A percentile compares a stretch with the other conserved stretches of the same genome.
Conservation (phyloP, 2,113 vertebrate genomes). For the Limanda limanda region DNA sequence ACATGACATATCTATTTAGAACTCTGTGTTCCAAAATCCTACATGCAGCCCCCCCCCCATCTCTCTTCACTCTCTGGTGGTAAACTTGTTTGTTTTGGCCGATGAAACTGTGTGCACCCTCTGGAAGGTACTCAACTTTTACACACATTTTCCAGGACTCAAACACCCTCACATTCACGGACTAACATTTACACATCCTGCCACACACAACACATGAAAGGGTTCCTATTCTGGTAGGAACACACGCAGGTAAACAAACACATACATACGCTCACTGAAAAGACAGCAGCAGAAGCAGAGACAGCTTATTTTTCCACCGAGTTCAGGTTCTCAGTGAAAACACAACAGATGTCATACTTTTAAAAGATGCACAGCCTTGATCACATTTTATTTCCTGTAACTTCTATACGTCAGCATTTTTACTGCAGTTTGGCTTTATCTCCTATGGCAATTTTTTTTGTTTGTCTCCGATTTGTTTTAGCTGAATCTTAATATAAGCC, state of each 20-base stretch:
- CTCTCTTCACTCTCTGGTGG: conserved; percentile 12
- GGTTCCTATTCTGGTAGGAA: conserved; percentile 17
- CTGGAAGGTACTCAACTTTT: conserved; percentile 55
- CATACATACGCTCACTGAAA: not conserved
- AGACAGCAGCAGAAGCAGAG: conserved; percentile 26
- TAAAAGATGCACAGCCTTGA: conserved; percentile 26
- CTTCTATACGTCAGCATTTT: conserved; percentile 45
- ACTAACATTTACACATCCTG: conserved; percentile 35
- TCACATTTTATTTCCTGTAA: conserved; percentile 6
- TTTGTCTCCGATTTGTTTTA: not conserved
- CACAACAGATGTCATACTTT: conserved; percentile 53
- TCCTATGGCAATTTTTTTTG: conserved; percentile 3
- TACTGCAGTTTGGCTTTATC: conserved; percentile 21
- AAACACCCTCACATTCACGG: conserved; percentile 21
- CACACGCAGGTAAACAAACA: conserved; percentile 8
- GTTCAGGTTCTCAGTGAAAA: conserved; percentile 46
- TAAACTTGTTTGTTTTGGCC: conserved; percentile 63
- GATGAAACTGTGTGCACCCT: conserved; percentile 19
- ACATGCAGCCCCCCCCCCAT: not conserved
- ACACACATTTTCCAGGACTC: conserved; percentile 54
- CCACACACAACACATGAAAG: conserved; percentile 27
- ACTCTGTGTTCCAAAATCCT: conserved; percentile 7
- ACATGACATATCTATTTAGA: conserved; percentile 12
- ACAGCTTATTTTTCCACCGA: conserved; percentile 40
- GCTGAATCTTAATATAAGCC: conserved; percentile 29